phyloP scores from a whole-genome alignment of 2,113 vertebrate genomes.

The Falco punctatus region DNA sequence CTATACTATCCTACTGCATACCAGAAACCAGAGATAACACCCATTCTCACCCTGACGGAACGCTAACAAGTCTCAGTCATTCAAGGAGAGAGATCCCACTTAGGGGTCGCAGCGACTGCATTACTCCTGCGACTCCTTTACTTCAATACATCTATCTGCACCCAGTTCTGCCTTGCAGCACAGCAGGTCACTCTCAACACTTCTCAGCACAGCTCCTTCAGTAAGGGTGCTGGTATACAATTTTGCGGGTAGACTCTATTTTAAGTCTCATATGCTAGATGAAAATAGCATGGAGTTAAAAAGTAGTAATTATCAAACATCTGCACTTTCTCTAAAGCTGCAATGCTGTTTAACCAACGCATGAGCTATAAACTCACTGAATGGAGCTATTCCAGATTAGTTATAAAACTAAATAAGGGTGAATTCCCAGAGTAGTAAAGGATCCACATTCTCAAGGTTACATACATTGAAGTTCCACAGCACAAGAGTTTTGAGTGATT shows the following conservation, averaged over 20 bases:
- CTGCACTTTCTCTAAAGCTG: constrained; percentile 50
- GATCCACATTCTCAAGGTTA: constrained; percentile 6
- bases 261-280: not conserved
- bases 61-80: not conserved
- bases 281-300: constrained; percentile 35
- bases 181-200: not conserved
- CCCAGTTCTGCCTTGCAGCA: not conserved
- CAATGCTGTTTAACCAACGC: not conserved
- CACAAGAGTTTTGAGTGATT: not conserved
- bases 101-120: not conserved
- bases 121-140: not conserved
- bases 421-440: not conserved
- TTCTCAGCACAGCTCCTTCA: not conserved
- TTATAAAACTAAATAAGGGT: not conserved
- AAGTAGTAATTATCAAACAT: constrained; percentile 59
- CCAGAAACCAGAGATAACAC: not conserved
- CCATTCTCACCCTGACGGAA: not conserved
- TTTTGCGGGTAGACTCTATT: constrained; percentile 20
- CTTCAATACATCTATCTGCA: not conserved
- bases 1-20: not conserved
- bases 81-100: not conserved
- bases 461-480: not conserved
- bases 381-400: not conserved
- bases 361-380: not conserved
- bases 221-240: not conserved